Evolutionary conservation across 30 jellyfish, hydroid and myxozoan genomes (phyloP).

Genomic region (Pelagia noctiluca): DNA sequence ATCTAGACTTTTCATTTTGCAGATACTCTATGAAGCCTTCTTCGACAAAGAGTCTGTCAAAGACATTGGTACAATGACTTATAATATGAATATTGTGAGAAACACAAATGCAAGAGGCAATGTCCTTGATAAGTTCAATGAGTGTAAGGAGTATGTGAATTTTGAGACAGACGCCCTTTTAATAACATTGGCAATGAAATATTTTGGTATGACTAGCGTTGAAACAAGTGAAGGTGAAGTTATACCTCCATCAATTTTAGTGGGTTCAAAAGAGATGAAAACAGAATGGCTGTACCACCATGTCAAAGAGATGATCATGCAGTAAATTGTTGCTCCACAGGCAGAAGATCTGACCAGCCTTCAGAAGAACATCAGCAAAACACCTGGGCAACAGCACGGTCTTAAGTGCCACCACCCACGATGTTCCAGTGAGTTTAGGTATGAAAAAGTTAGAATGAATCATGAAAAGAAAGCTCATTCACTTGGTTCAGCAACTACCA

Average conservation of each 20-base stretch:
- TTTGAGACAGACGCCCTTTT: constrained; percentile 38
- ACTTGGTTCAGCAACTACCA: not conserved
- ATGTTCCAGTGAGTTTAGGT: constrained; percentile 10
- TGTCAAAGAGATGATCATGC: constrained; percentile 34
- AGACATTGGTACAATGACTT: constrained; percentile 41
- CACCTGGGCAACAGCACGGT: constrained; percentile 14
- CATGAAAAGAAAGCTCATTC: constrained; percentile 37
- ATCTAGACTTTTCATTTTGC: too few species aligned
- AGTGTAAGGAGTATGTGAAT: constrained; percentile 47
- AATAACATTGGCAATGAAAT: constrained; percentile 25
- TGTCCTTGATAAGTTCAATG: constrained; percentile 38
- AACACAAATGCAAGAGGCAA: constrained; percentile 50
- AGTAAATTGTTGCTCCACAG: constrained; percentile 41
- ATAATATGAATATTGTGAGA: constrained; percentile 23
- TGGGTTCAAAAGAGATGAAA: constrained; percentile 19
- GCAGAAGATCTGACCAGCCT: constrained; percentile 23
- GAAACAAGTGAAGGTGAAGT: constrained; percentile 3
- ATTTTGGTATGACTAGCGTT: constrained; percentile 25
- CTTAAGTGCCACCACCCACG: constrained; percentile 27
- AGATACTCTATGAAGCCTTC: constrained; percentile 18
- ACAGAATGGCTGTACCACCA: constrained; percentile 38
- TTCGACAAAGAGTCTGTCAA: constrained; percentile 22
- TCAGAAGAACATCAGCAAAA: constrained; percentile 15
- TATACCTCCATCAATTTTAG: constrained; percentile 26
- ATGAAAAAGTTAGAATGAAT: constrained; percentile 21